Percentiles rank a stretch among this genome's conserved stretches.
phyloP scores from a whole-genome alignment of 1,140 invertebrate genomes.

The Drosophila parvula region DNA sequence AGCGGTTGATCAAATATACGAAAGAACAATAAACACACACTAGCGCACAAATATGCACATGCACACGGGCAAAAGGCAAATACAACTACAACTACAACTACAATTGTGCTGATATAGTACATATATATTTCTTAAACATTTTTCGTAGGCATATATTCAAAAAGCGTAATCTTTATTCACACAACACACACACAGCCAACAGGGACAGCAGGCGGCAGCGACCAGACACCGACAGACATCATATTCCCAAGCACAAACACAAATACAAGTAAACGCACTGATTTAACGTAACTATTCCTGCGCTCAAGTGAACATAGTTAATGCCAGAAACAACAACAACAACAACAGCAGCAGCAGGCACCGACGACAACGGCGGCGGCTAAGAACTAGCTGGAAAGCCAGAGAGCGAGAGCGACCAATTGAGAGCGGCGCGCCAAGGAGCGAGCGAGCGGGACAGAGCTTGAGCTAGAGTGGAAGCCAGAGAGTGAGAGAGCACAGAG shows the following conservation, averaged over 20 bases:
- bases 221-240: slow-evolving; percentile 31
- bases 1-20: slow-evolving; percentile 70
- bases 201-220: slow-evolving; percentile 14
- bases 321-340: slow-evolving; percentile 63
- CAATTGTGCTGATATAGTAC: slow-evolving; percentile 11
- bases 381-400: slow-evolving; percentile 33
- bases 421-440: slow-evolving; percentile 34
- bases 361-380: slow-evolving; percentile 1
- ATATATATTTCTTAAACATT: slow-evolving; percentile 39
- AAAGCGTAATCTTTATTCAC: slow-evolving; percentile 47
- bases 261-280: slow-evolving; percentile 63
- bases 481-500: slow-evolving; percentile 30
- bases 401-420: slow-evolving; percentile 29
- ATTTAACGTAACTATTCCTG: slow-evolving; percentile 79
- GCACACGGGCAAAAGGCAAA: slow-evolving; percentile 14
- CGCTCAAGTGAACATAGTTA: slow-evolving; percentile 70
- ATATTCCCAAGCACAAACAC: slow-evolving; percentile 27
- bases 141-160: slow-evolving; percentile 43
- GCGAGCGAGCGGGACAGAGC: slow-evolving; percentile 31
- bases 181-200: slow-evolving; percentile 12
- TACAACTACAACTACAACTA: slow-evolving; percentile 35
- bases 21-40: slow-evolving; percentile 66
- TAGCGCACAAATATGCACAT: slow-evolving; percentile 15
- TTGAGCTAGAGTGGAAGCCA: slow-evolving; percentile 11
- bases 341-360: slow-evolving; percentile 15